phyloP scores from a whole-genome alignment of 2,797 vertebrate genomes.

The Carapus acus region DNA sequence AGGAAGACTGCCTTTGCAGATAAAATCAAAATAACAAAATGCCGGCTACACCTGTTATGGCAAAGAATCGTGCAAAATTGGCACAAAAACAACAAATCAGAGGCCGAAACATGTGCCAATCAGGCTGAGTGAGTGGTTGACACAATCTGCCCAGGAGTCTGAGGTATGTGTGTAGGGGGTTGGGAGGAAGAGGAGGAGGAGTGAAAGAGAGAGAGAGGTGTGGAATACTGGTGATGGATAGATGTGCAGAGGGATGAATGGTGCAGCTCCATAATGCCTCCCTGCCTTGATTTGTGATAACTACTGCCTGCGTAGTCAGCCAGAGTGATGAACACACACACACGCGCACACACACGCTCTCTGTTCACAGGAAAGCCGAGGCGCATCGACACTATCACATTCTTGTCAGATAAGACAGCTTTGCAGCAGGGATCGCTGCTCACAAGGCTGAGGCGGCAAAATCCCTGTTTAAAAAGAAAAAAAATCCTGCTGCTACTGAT shows the following conservation, averaged over 20 bases:
- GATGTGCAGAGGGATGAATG: slow-evolving; percentile 34
- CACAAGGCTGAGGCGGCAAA: slow-evolving; percentile 50
- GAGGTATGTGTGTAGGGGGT: slow-evolving; percentile 46
- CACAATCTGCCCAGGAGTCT: slow-evolving; percentile 62
- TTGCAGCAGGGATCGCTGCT: slow-evolving; percentile 59
- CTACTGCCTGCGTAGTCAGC: slow-evolving; percentile 38
- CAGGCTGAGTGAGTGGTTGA: slow-evolving; percentile 61
- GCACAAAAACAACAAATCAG: slow-evolving; percentile 49
- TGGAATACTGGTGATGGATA: slow-evolving; percentile 33
- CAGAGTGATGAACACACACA: slow-evolving; percentile 23
- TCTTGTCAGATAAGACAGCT: slow-evolving; percentile 59
- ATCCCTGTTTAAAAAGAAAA: slow-evolving; percentile 58
- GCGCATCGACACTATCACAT: slow-evolving; percentile 23
- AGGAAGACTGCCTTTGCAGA: slow-evolving; percentile 42
- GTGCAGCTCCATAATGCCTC: slow-evolving; percentile 28
- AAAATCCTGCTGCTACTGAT: slow-evolving; percentile 57
- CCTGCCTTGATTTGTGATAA: slow-evolving; percentile 52
- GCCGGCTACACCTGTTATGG: too few relatives aligned
- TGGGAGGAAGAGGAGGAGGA: slow-evolving; percentile 50
- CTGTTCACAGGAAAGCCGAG: slow-evolving; percentile 2
- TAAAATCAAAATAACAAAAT: slow-evolving; percentile 40
- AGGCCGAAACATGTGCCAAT: slow-evolving; percentile 59
- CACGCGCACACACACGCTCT: slow-evolving; percentile 7
- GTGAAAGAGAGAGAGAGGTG: slow-evolving; percentile 12
- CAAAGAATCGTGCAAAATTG: too few relatives aligned